These are phyloP conservation scores for Ridgeia piscesae DNA, from an alignment of 1,140 invertebrate species.

Conservation along the genomic window DNA sequence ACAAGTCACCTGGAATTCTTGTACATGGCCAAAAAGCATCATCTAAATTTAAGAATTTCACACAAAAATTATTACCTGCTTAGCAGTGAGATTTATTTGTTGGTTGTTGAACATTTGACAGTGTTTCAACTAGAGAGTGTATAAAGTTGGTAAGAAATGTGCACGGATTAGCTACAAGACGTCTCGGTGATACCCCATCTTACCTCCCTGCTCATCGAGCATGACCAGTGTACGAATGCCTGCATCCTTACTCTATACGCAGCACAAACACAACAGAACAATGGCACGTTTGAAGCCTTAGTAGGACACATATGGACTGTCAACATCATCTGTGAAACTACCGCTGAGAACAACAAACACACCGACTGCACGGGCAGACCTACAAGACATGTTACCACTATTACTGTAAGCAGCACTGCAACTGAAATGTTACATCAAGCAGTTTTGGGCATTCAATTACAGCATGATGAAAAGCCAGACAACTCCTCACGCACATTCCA, in stretches of 20 bases:
- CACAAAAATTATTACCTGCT: neutral
- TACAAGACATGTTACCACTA: neutral
- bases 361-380: neutral
- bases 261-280: neutral
- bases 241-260: conserved; percentile 91
- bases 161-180: neutral
- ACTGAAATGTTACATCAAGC: neutral
- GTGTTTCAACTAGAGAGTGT: neutral
- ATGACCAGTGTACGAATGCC: conserved; percentile 98
- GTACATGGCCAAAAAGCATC: neutral
- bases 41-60: neutral
- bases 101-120: neutral
- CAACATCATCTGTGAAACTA: neutral
- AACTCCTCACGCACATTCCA: neutral
- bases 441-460: neutral
- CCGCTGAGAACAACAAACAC: neutral
- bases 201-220: conserved; percentile 99
- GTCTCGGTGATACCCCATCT: neutral
- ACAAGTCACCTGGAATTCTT: neutral
- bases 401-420: neutral
- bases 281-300: neutral
- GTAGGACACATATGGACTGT: neutral
- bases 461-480: neutral
- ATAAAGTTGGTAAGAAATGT: neutral
- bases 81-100: neutral